A percentile compares a stretch with the other conserved stretches of the same genome.
phyloP scores from a whole-genome alignment of 2,113 vertebrate species.

The Corythornis vintsioides region DNA sequence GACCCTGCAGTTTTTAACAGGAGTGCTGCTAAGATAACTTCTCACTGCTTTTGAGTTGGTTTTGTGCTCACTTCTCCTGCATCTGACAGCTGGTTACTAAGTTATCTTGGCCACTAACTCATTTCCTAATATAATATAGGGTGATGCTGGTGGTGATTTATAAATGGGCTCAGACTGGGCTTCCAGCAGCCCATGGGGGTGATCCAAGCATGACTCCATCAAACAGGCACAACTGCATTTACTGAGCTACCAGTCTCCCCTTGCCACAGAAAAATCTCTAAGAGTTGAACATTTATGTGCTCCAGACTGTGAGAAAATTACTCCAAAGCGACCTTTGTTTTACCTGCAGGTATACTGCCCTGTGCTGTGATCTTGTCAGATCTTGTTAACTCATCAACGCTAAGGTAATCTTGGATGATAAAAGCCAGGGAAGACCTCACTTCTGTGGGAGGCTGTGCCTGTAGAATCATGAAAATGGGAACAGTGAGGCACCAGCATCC shows the following conservation, averaged over 20 bases:
- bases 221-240: not conserved
- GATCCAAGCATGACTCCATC: not conserved
- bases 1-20: not conserved
- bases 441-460: not conserved
- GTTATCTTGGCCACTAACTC: not conserved
- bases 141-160: not conserved
- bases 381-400: constrained; percentile 53
- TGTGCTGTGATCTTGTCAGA: constrained; percentile 57
- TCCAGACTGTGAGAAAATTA: constrained; percentile 52
- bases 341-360: constrained; percentile 55
- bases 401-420: constrained; percentile 24
- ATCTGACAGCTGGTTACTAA: not conserved
- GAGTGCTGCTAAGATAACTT: not conserved
- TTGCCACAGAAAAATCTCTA: not conserved
- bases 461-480: constrained; percentile 15
- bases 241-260: not conserved
- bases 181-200: not conserved
- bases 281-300: not conserved
- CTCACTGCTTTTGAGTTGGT: not conserved
- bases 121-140: not conserved
- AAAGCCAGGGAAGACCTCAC: constrained; percentile 38
- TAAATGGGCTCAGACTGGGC: not conserved
- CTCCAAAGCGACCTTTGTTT: constrained; percentile 45
- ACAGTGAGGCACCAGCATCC: not conserved
- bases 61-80: not conserved